These are phyloP conservation scores for Ranitomeya imitator DNA, from an alignment of 2,113 vertebrate genomes.

Conservation along the genomic window DNA sequence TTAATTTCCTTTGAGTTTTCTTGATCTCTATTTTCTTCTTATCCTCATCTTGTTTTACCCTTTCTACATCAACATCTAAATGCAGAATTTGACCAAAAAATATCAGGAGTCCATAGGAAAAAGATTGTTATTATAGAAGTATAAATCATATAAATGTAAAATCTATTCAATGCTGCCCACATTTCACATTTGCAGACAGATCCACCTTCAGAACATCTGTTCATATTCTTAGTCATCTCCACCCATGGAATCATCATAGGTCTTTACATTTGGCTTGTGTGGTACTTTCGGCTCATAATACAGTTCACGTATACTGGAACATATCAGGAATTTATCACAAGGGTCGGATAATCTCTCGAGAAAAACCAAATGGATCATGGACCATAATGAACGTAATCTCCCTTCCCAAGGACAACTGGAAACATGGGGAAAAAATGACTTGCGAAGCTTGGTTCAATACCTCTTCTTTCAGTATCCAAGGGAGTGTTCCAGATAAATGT, in stretches of 20 bases:
- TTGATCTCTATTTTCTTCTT: too few relatives aligned
- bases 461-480: background rate
- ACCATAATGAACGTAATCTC: background rate
- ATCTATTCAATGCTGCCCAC: background rate
- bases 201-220: background rate
- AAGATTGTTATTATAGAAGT: too few relatives aligned
- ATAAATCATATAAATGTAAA: background rate
- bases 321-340: constrained; percentile 24
- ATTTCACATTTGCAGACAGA: background rate
- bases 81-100: too few relatives aligned
- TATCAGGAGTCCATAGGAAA: too few relatives aligned
- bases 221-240: background rate
- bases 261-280: constrained; percentile 11
- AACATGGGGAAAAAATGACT: background rate
- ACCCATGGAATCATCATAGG: background rate
- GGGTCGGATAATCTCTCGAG: background rate
- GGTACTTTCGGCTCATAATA: background rate
- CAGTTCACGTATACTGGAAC: constrained; percentile 9
- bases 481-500: background rate
- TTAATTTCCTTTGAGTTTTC: too few relatives aligned
- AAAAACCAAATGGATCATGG: background rate
- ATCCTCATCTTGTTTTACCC: too few relatives aligned
- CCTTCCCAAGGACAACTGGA: background rate
- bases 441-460: background rate
- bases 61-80: too few relatives aligned